These are phyloP conservation scores for Pygocentrus nattereri DNA, from an alignment of 2,797 vertebrate genomes.

Conservation along the genomic window DNA sequence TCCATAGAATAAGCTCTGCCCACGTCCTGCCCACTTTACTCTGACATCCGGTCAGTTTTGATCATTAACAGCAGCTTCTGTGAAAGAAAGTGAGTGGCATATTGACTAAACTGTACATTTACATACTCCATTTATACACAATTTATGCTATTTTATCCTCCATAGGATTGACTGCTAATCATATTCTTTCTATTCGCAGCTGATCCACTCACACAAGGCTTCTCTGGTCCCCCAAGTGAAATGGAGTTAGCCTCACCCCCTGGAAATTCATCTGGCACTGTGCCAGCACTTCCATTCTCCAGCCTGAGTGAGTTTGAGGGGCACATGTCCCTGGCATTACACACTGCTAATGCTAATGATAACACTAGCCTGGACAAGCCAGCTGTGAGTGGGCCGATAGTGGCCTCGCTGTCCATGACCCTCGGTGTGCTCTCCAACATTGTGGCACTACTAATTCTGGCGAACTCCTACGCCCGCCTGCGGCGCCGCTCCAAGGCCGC, in stretches of 20 bases:
- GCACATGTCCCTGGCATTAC: constrained; percentile 51
- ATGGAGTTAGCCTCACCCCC: constrained; percentile 71
- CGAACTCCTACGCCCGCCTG: constrained; percentile 80
- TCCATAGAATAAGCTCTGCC: too few relatives aligned
- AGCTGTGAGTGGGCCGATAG: constrained; percentile 64
- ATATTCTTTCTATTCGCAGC: constrained; percentile 47
- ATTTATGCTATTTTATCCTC: background rate
- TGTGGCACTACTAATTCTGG: constrained; percentile 86
- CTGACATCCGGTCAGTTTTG: too few relatives aligned
- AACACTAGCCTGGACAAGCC: constrained; percentile 66
- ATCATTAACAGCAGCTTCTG: too few relatives aligned
- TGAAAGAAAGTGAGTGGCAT: too few relatives aligned
- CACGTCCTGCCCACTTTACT: too few relatives aligned
- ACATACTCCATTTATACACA: too few relatives aligned
- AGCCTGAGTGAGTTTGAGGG: constrained; percentile 63
- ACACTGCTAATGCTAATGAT: constrained; percentile 31
- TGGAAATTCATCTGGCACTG: constrained; percentile 64
- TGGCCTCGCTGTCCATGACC: constrained; percentile 85
- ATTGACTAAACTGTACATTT: too few relatives aligned
- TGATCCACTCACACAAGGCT: constrained; percentile 55
- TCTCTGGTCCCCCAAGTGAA: constrained; percentile 36
- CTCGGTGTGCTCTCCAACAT: constrained; percentile 88
- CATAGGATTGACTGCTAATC: background rate
- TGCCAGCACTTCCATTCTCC: constrained; percentile 40
- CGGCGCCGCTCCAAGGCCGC: constrained; percentile 87